Evolutionary conservation across 2,888 invertebrate genomes (phyloP), one percentile per base, ranked within the genome.

Genomic region (Temnothorax ravouxi): DNA sequence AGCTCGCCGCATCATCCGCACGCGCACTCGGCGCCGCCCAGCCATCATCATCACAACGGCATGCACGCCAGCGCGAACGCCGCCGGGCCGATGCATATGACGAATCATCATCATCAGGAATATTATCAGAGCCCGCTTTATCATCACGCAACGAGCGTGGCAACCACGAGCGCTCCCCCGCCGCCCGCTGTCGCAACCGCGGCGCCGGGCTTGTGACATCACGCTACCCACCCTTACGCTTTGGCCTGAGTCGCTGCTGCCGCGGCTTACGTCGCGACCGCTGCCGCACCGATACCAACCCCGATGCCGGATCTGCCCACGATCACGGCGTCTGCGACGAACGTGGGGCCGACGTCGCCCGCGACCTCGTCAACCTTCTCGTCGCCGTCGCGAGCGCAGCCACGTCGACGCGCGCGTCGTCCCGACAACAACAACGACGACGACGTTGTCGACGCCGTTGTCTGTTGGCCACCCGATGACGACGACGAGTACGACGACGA

Each of bases 201-300:
- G 87, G 97, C 98, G 94, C 97, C 98, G 95, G 97, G 97, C 95
- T 98, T 98, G 98, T 98, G 98, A 98, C 98, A 98, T 96, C 95
- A 94, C 94, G 95, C 95, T 88, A 89, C 93, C 8, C 94, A 95
- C 89, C 94, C 94, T 87, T 98, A 98, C 94, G 98, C 98, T 92
- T 96, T 98, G 96, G 98, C 98, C 96, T 98, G 98, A 97, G 96
- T 95, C 95, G 93, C 93, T 87, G 93, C 92, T 9, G 89, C 80
- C n/a, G 88, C 89, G 89, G 89, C 89, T 2, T 89, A 89, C 62
- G 88, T 82, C 86, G 88, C 84, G 59, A 83, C 83, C 72, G 87
- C 87, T 47, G 89, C 90, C 72, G 71, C 89, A 13, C 75, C 83
- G 72, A 71, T 75, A 29, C 62, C 71, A 54, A 29, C 74, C 71